Evolutionary conservation across 2,888 invertebrate species (phyloP), one percentile per base, ranked within the genome.

Genomic region (Drosophila robusta): DNA sequence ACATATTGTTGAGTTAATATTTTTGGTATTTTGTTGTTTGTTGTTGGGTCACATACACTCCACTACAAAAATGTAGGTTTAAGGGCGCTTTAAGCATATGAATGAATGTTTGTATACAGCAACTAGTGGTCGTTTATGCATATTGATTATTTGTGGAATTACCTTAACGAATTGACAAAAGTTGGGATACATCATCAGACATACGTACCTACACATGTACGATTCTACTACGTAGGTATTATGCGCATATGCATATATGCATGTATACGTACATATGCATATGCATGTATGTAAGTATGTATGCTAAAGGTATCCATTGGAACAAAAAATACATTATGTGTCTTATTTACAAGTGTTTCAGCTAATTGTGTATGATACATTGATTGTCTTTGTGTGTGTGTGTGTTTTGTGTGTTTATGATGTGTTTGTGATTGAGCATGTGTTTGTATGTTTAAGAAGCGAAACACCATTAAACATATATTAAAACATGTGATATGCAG

Each of bases 391-490:
- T 54, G 24, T 55, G n/a, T 55, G 34, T 52, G 36, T 62, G 18
- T 61, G 29, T 73, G 32, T 44, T 26, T 54, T 8, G 18, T 51
- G 24, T 14, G 38, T 18, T 42, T 55, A 2, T 54, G 22, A 29
- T 39, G 24, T 54, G 16, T 29, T 44, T 44, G 41, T 16, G 36
- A 29, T 39, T 41, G 29, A 66, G 36, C 29, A 29, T 50, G 26
- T 41, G 26, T 54, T 36, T 44, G 39, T 42, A 42, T 55, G 60
- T 38, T 34, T 24, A 58, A 52, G 54, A 71, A 72, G 74, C 78
- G 74, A 77, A 74, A 74, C 78, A 74, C 78, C 74, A 78, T 78
- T 56, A 77, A 74, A 72, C 66, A 72, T 72, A 66, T 52, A 74
- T 66, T 56, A 45, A 77, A 77, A 56, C 56, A 66, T 68, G 39